phyloP scores from a whole-genome alignment of 2,113 vertebrate species.

The Zingel zingel region DNA sequence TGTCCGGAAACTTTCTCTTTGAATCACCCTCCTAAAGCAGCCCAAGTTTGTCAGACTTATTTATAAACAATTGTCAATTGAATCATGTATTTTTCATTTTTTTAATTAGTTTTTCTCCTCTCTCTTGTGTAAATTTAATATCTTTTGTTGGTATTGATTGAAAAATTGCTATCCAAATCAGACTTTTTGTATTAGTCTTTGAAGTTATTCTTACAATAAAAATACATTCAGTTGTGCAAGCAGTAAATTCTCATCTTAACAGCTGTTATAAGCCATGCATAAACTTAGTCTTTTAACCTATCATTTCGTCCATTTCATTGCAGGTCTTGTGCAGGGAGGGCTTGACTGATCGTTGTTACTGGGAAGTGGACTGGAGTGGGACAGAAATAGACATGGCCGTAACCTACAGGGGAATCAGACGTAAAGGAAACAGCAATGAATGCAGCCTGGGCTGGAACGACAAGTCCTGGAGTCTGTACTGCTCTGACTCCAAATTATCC shows the following conservation, averaged over 20 bases:
- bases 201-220: neutral
- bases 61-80: neutral
- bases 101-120: neutral
- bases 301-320: neutral
- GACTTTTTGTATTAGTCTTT: neutral
- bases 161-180: neutral
- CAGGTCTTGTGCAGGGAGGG: slow-evolving; percentile 84
- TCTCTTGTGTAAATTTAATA: neutral
- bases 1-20: neutral
- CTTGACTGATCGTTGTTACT: slow-evolving; percentile 85
- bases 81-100: neutral
- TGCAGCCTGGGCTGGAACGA: slow-evolving; percentile 87
- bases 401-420: slow-evolving; percentile 82
- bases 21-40: neutral
- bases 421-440: slow-evolving; percentile 84
- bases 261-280: neutral
- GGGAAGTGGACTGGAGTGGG: slow-evolving; percentile 86
- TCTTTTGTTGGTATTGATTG: neutral
- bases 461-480: slow-evolving; percentile 89
- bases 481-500: slow-evolving; percentile 85
- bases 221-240: neutral
- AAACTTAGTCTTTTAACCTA: neutral
- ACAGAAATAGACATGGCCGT: slow-evolving; percentile 85
- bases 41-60: neutral
- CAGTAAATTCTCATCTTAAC: neutral